Percentiles rank a stretch among this genome's conserved stretches.
Conservation (phyloP, 2,888 invertebrate species). For the Meta bourneti region DNA sequence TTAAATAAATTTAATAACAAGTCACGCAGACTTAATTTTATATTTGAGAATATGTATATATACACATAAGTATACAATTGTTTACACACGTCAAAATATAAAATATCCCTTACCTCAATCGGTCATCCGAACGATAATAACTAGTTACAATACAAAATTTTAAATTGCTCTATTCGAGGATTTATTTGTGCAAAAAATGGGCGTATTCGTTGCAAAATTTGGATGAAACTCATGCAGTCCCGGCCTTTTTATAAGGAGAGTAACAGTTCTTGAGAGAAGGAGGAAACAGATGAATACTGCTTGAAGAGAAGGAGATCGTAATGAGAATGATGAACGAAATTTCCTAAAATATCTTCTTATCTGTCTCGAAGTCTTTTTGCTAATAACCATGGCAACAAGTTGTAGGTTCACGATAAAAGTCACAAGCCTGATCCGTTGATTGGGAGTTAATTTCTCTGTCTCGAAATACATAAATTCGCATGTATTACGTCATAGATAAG, state of each 20-base stretch:
- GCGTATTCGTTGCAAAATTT: no score
- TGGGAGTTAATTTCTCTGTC: constrained; percentile 23
- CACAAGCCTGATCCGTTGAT: constrained; percentile 42
- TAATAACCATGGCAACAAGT: constrained; percentile 66
- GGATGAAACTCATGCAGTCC: no score
- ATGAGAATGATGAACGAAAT: constrained; percentile 67
- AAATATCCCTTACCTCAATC: not conserved
- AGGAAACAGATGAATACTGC: constrained; percentile 14
- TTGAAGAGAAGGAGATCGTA: constrained; percentile 28
- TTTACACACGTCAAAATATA: not conserved
- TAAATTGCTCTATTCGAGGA: no score
- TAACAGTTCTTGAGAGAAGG: constrained; percentile 6
- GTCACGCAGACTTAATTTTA: no score
- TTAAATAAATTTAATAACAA: no score
- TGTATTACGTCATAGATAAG: no score
- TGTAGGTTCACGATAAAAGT: constrained; percentile 54
- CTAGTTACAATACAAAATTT: no score
- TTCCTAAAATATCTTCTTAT: constrained; percentile 76
- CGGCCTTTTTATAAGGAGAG: not conserved
- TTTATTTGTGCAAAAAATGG: no score
- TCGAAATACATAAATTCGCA: not conserved
- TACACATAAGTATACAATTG: no score
- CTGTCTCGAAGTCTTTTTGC: constrained; percentile 44
- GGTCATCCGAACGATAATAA: not conserved
- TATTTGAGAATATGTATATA: no score